A percentile compares a stretch with the other conserved stretches of the same genome.
phyloP scores from a whole-genome alignment of 2,113 vertebrate genomes.

The Onychostoma macrolepis region DNA sequence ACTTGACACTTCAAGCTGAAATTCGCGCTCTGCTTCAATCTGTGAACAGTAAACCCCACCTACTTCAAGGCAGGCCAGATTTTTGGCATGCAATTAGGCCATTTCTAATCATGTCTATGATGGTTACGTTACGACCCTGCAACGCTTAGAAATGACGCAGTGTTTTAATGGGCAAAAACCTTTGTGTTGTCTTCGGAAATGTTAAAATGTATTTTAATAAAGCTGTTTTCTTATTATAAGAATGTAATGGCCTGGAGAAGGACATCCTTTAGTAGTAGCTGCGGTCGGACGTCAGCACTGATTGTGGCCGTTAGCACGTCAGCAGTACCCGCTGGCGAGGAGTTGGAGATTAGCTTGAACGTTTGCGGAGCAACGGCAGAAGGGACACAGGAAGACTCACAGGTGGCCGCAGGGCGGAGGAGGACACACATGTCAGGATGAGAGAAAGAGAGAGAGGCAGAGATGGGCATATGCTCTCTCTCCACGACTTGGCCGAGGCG shows the following conservation, averaged over 20 bases:
- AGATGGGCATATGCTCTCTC: constrained; percentile 68
- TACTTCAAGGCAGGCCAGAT: no score
- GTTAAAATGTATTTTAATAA: not conserved
- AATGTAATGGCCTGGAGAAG: not conserved
- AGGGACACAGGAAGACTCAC: constrained; percentile 52
- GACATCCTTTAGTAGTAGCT: constrained; percentile 7
- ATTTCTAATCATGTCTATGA: not conserved
- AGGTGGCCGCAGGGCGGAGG: constrained; percentile 66
- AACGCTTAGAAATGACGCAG: not conserved
- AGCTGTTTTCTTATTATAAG: not conserved
- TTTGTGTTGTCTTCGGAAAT: not conserved
- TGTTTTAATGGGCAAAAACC: not conserved
- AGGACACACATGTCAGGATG: constrained; percentile 66
- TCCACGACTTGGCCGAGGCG: constrained; percentile 63
- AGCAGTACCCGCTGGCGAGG: constrained; percentile 42
- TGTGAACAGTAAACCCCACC: not conserved
- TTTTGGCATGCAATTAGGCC: not conserved
- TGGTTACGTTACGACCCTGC: not conserved
- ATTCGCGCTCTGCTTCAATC: not conserved
- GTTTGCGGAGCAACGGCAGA: constrained; percentile 33
- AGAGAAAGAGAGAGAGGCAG: constrained; percentile 54
- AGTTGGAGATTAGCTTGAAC: constrained; percentile 46
- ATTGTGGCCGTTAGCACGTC: constrained; percentile 56
- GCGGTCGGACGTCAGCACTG: constrained; percentile 20
- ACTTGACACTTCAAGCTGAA: not conserved